A percentile compares a stretch with the other conserved stretches of the same genome.
Evolutionary conservation across 2,797 vertebrate genomes (phyloP).

Genomic region (Sternotherus odoratus): DNA sequence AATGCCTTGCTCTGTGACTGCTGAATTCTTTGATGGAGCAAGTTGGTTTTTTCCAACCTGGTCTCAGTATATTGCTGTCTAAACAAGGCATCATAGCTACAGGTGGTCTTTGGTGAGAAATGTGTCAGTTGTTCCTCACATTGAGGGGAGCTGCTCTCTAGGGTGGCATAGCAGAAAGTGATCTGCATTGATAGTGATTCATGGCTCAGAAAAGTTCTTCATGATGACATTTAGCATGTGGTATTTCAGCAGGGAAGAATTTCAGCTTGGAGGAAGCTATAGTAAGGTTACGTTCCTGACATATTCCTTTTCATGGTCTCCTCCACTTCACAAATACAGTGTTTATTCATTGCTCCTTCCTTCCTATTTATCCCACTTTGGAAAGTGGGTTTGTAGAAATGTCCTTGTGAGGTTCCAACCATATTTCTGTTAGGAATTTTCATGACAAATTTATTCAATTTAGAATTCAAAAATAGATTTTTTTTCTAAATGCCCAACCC

Average conservation of each 20-base stretch:
- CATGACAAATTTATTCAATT: not conserved
- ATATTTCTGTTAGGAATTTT: not conserved
- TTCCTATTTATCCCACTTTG: not conserved
- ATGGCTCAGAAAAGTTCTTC: not conserved
- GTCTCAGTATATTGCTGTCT: rapidly evolving
- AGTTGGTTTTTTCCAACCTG: not conserved
- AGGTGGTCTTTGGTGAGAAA: not conserved
- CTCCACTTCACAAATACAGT: not conserved
- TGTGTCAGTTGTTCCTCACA: not conserved
- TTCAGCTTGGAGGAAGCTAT: not conserved
- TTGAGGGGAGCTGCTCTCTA: not conserved
- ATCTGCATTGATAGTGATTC: rapidly evolving
- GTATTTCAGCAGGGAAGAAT: not conserved
- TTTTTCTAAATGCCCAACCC: not conserved
- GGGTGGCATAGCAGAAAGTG: not conserved
- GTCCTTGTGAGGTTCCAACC: not conserved
- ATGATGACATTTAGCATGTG: not conserved
- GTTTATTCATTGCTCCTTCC: not conserved
- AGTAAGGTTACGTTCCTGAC: not conserved
- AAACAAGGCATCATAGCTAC: not conserved
- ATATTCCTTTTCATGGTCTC: not conserved
- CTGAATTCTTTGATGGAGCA: not conserved
- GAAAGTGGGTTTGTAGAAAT: not conserved
- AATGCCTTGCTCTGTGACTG: not conserved
- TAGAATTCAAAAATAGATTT: not conserved